Conservation (phyloP, 2,888 invertebrate species). For the Alloscopus bannaensis region DNA sequence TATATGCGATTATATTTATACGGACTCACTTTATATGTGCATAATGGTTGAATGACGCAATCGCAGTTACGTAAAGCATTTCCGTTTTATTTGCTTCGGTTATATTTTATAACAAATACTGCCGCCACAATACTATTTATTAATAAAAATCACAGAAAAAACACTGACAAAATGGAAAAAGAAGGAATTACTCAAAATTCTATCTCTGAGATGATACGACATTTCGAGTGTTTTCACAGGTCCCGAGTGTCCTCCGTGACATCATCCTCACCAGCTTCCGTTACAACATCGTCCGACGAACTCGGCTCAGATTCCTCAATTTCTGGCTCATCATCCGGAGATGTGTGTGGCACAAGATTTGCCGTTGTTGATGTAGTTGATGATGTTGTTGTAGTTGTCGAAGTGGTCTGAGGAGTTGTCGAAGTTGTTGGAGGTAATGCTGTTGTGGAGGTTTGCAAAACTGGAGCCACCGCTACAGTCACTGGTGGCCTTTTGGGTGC, state of each 20-base stretch:
- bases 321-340: too few species aligned
- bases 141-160: constrained; percentile 39
- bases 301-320: constrained; percentile 32
- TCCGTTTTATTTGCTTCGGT: too few species aligned
- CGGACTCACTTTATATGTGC: too few species aligned
- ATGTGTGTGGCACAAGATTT: too few species aligned
- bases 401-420: neutral
- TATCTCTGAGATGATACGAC: neutral
- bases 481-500: neutral
- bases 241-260: constrained; percentile 24
- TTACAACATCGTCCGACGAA: constrained; percentile 12
- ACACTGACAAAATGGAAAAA: constrained; percentile 31
- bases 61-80: too few species aligned
- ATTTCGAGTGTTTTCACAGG: neutral
- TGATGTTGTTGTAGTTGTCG: neutral
- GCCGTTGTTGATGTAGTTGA: constrained; percentile 2
- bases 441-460: constrained; percentile 18
- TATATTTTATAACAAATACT: too few species aligned
- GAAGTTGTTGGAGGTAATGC: constrained; percentile 14
- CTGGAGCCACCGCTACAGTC: constrained; percentile 40
- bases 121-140: neutral
- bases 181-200: neutral
- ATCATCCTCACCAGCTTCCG: constrained; percentile 8
- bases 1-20: too few species aligned
- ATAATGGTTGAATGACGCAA: too few species aligned